Percentiles rank a stretch among this genome's conserved stretches.
Conservation (phyloP, 2,888 invertebrate genomes). For the Agrotis exclamationis region DNA sequence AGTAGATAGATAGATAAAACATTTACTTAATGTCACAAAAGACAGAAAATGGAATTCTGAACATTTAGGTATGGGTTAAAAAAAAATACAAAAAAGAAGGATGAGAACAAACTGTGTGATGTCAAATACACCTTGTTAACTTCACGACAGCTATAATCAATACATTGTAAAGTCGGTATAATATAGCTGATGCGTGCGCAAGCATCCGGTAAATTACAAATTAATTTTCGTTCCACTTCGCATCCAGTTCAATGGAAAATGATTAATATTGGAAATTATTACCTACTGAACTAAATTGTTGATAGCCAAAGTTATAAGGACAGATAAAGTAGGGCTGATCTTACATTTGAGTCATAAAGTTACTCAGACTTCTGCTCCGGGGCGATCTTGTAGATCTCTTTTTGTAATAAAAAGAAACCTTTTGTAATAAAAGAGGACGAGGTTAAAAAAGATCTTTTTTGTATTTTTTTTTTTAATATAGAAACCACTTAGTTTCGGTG, state of each 20-base stretch:
- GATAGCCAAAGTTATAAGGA: conserved; percentile 44
- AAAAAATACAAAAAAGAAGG: too few relatives aligned
- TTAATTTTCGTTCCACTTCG: conserved; percentile 59
- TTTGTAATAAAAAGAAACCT: conserved; percentile 49
- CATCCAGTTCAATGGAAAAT: conserved; percentile 50
- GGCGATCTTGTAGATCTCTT: conserved; percentile 49
- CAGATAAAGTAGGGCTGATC: conserved; percentile 39
- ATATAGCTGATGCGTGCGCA: conserved; percentile 43
- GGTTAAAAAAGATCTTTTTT: conserved; percentile 23
- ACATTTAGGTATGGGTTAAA: too few relatives aligned
- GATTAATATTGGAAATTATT: conserved; percentile 60
- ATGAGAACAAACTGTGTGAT: not conserved
- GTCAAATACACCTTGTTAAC: conserved; percentile 4
- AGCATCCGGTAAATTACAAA: conserved; percentile 64
- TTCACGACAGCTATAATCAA: conserved; percentile 33
- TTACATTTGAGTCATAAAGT: conserved; percentile 45
- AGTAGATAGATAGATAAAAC: too few relatives aligned
- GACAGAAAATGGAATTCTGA: too few relatives aligned
- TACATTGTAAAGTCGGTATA: conserved; percentile 39
- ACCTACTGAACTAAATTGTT: conserved; percentile 55
- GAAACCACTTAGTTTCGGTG: conserved; percentile 40
- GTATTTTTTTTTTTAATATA: conserved; percentile 34
- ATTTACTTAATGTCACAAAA: too few relatives aligned
- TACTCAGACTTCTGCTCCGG: conserved; percentile 38
- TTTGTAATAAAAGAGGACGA: conserved; percentile 40